These are phyloP conservation scores for Zosterops borbonicus DNA, from an alignment of 2,113 vertebrate species.

Conservation along the genomic window DNA sequence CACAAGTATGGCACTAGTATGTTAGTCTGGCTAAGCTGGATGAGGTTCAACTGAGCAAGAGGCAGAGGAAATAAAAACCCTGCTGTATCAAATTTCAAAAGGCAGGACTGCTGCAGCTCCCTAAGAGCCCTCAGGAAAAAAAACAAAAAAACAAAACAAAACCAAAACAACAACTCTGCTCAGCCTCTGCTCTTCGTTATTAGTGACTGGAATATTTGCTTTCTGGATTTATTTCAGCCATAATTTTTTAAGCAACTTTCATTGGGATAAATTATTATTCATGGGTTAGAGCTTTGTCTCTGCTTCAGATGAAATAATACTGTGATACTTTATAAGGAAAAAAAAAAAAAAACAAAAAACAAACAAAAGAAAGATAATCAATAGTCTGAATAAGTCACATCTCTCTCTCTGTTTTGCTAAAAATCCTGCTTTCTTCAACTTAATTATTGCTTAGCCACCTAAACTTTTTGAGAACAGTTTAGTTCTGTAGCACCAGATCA, in stretches of 20 bases:
- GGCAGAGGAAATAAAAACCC: background rate
- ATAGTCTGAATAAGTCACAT: background rate
- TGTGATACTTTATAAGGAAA: background rate
- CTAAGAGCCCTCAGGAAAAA: background rate
- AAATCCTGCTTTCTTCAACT: background rate
- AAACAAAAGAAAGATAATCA: background rate
- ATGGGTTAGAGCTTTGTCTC: background rate
- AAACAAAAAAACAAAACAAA: background rate
- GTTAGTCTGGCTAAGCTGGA: background rate
- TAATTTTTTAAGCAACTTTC: background rate
- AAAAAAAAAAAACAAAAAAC: background rate
- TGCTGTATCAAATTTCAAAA: constrained; percentile 36
- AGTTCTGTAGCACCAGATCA: background rate
- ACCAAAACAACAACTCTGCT: background rate
- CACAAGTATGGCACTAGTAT: background rate
- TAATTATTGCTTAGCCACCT: background rate
- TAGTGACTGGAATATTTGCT: background rate
- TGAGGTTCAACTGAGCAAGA: background rate
- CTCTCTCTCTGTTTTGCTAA: background rate
- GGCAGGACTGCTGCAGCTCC: background rate
- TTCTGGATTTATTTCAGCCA: background rate
- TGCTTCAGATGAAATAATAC: background rate
- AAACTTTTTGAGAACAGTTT: background rate
- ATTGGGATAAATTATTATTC: background rate
- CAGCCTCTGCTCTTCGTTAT: background rate